Evolutionary conservation across 2,113 vertebrate species (phyloP).

Genomic region (Bubo blakistoni): DNA sequence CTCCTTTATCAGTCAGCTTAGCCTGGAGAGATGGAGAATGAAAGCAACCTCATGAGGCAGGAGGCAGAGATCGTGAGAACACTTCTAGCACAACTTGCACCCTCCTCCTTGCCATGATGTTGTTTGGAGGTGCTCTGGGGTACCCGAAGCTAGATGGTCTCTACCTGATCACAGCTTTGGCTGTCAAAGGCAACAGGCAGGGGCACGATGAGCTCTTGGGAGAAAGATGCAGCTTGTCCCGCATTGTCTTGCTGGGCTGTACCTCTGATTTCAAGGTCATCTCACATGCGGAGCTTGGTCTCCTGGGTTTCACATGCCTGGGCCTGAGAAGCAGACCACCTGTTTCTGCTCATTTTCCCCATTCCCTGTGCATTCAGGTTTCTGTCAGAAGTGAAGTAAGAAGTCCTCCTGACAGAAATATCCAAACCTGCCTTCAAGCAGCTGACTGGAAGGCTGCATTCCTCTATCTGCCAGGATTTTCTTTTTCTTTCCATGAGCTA

Average conservation of each 20-base stretch:
- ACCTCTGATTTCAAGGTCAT: neutral
- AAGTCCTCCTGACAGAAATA: conserved; percentile 3
- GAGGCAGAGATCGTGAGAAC: conserved; percentile 31
- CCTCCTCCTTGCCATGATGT: conserved; percentile 42
- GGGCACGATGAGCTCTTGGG: accelerated
- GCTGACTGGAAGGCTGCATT: conserved; percentile 56
- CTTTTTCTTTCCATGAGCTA: conserved; percentile 66
- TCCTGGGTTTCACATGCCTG: neutral
- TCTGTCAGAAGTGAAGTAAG: neutral
- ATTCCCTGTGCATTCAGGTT: neutral
- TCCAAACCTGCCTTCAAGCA: conserved; percentile 69
- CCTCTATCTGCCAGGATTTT: conserved; percentile 57
- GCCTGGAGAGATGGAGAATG: conserved; percentile 52
- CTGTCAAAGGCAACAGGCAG: neutral
- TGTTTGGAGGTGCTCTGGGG: neutral
- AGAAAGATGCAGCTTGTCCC: neutral
- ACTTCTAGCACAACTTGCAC: conserved; percentile 68
- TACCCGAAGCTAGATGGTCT: neutral
- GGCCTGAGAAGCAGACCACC: neutral
- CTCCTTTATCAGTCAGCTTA: conserved; percentile 55
- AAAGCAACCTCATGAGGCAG: conserved; percentile 50
- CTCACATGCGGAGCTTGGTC: neutral
- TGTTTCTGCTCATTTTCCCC: neutral
- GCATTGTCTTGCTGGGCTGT: accelerated
- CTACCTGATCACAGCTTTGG: accelerated